Evolutionary conservation across 2,888 invertebrate species (phyloP), one percentile per base, ranked within the genome.

Genomic region (Diadegma fenestrale): DNA sequence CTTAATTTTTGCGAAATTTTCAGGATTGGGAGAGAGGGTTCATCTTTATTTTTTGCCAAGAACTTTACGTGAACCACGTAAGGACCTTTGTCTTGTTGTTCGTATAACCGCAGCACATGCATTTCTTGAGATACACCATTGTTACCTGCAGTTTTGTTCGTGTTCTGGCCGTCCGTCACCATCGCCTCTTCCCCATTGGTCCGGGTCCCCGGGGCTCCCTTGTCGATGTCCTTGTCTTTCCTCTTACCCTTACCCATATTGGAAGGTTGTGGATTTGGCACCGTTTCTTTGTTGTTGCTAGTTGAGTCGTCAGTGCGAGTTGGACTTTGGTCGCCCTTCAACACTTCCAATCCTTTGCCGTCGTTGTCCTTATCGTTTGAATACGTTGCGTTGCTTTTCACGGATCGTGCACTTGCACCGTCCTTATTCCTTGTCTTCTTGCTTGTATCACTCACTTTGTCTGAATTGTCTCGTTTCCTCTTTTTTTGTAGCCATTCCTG

Each of bases 51-150:
- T 17, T 54, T 41, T 2, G 68, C 10, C 5, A 43, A 19, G 41
- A 54, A 68, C n/a, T 58, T 78, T 8, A 68, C 68, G 10, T 78
- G 68, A 19, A 78, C 22, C 26, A 78, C 54, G 17, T 68, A 77
- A 22, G 68, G 77, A 5, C 77, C 68, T 68, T 78, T 77, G 41
- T 77, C 68, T 17, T 54, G 22, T 5, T 41, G 33, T 17, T 64
- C n/a, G 10, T 64, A 64, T 10, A 64, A 41, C 2, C 37, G 64
- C 2, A 4, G 2, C 8, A 10, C 19, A 8, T 30, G 33, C 30
- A 17, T 61, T 30, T 33, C 33, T 33, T 63, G 5, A 6, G 17
- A 0, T 10, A 6, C 30, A 6, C 30, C 61, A 30, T 63, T 63
- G 33, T 33, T 30, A 63, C 30, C 61, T 33, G 61, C 17, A 3